A percentile compares a stretch with the other conserved stretches of the same genome.
Conservation (phyloP, 2,113 vertebrate genomes). For the Dinomys branickii region DNA sequence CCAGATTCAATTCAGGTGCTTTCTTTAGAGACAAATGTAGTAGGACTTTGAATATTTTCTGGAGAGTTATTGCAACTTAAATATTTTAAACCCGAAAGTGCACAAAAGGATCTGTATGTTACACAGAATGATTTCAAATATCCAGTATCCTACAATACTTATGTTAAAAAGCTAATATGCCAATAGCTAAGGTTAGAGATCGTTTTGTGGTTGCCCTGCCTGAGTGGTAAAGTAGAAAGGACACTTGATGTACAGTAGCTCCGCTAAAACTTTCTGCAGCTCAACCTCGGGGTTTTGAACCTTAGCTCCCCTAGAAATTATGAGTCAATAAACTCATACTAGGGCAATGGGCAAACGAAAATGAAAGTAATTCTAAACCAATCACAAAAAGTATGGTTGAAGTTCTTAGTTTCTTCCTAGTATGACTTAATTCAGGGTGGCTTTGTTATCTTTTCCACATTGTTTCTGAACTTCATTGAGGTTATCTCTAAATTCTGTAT, state of each 20-base stretch:
- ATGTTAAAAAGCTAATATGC: background rate
- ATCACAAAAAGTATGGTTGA: background rate
- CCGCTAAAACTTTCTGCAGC: background rate
- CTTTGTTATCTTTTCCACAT: background rate
- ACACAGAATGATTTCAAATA: background rate
- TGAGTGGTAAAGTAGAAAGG: background rate
- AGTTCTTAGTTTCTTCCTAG: background rate
- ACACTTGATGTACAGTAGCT: background rate
- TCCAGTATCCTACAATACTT: background rate
- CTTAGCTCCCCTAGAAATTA: background rate
- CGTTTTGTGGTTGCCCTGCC: too few species aligned
- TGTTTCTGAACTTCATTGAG: background rate
- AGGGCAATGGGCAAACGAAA: background rate
- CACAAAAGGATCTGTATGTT: background rate
- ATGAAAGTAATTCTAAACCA: slow-evolving; percentile 7
- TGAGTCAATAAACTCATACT: background rate
- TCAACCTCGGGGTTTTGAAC: background rate
- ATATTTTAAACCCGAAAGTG: background rate
- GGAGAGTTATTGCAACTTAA: background rate
- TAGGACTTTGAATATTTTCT: background rate
- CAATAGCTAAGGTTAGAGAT: background rate
- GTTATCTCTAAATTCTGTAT: background rate
- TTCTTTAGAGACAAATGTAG: background rate
- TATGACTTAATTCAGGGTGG: background rate
- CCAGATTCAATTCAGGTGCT: background rate